A percentile compares a stretch with the other conserved stretches of the same genome.
Conservation (phyloP, 2,888 invertebrate genomes). For the Tuberolachnus salignus region DNA sequence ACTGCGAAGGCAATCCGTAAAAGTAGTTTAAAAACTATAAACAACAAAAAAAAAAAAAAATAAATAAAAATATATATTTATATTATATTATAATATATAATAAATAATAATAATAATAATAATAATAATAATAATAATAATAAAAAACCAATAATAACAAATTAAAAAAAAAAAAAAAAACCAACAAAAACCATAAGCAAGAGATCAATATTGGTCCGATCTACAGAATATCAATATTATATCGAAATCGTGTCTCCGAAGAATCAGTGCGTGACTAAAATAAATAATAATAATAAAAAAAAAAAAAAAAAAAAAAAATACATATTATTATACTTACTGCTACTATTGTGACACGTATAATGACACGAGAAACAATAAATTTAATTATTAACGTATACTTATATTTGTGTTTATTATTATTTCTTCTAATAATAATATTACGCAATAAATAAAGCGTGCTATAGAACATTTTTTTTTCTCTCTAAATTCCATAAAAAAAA, state of each 20-base stretch:
- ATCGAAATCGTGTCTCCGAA: background rate
- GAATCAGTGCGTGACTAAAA: background rate
- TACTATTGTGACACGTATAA: too few relatives aligned
- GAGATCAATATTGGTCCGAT: slow-evolving; percentile 52
- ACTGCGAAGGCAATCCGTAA: slow-evolving; percentile 29
- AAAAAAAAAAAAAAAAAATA: too few relatives aligned
- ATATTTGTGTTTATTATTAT: too few relatives aligned
- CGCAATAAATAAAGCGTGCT: too few relatives aligned
- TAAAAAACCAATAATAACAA: slow-evolving; percentile 24
- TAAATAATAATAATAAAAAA: too few relatives aligned
- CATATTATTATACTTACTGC: too few relatives aligned
- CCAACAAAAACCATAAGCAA: slow-evolving; percentile 54
- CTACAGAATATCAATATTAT: background rate
- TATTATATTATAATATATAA: too few relatives aligned
- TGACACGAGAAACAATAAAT: too few relatives aligned
- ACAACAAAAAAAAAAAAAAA: slow-evolving; percentile 18
- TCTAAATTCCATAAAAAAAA: too few relatives aligned
- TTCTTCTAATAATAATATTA: too few relatives aligned
- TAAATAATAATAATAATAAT: slow-evolving; percentile 17
- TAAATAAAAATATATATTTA: slow-evolving; percentile 24
- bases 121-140: slow-evolving; percentile 23
- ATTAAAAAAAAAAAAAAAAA: slow-evolving; percentile 24
- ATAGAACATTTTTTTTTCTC: too few relatives aligned
- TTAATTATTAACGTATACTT: too few relatives aligned
- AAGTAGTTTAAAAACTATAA: slow-evolving; percentile 19